Evolutionary conservation across 64 coral and sea anemone genomes (phyloP).

Genomic region (Porites australiensis): DNA sequence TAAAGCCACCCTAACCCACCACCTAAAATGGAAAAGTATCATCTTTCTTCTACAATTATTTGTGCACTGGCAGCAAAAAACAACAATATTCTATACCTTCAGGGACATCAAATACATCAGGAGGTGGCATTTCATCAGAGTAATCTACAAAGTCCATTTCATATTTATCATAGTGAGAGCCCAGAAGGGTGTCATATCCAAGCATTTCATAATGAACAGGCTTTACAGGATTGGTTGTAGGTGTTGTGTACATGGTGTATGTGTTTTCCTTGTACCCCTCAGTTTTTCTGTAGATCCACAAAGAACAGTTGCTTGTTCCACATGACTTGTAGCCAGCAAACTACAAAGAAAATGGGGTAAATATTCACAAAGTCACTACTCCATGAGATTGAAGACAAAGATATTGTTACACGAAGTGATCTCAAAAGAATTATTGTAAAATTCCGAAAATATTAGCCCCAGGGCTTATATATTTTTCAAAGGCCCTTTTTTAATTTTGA

Average conservation of each 20-base stretch:
- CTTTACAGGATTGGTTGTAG: not conserved
- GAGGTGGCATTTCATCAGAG: slow-evolving; percentile 52
- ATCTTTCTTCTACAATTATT: not conserved
- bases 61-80: not conserved
- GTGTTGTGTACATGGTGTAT: slow-evolving; percentile 80
- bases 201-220: slow-evolving; percentile 97
- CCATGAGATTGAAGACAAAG: not conserved
- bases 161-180: slow-evolving; percentile 99
- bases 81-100: slow-evolving; percentile 52
- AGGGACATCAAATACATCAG: slow-evolving; percentile 68
- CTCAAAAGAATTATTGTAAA: too few relatives aligned
- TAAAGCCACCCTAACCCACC: too few relatives aligned
- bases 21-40: too few relatives aligned
- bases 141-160: slow-evolving; percentile 76
- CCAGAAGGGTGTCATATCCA: slow-evolving; percentile 91
- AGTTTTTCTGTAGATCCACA: slow-evolving; percentile 56
- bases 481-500: too few relatives aligned
- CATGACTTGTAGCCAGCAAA: slow-evolving; percentile 60
- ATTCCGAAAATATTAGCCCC: too few relatives aligned
- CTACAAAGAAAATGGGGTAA: slow-evolving; percentile 20
- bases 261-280: slow-evolving; percentile 76
- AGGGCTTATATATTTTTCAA: too few relatives aligned
- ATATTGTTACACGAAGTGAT: too few relatives aligned
- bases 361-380: not conserved
- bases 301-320: slow-evolving; percentile 48